phyloP scores from a whole-genome alignment of 2,113 vertebrate genomes.

The Diphyllodes magnificus region DNA sequence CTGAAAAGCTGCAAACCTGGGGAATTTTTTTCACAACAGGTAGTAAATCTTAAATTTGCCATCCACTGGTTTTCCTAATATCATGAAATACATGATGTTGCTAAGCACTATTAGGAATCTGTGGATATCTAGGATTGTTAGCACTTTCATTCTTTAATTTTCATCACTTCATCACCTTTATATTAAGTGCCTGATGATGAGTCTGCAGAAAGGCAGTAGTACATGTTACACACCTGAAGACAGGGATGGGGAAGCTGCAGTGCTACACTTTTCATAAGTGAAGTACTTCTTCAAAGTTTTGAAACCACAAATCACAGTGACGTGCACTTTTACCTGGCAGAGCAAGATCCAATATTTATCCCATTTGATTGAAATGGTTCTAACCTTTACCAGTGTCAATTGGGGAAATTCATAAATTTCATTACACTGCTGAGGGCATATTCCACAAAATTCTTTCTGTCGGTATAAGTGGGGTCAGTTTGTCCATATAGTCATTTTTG shows the following conservation, averaged over 20 bases:
- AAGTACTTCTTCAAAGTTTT: background rate
- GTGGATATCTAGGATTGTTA: background rate
- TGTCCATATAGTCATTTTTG: fast-evolving
- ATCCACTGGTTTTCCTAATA: background rate
- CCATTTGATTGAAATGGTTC: background rate
- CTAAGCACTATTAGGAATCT: background rate
- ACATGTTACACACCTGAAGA: background rate
- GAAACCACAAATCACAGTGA: background rate
- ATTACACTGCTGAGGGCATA: background rate
- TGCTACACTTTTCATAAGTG: background rate
- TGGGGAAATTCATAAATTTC: background rate
- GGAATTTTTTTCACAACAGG: background rate
- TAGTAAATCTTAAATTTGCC: background rate
- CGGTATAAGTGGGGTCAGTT: background rate
- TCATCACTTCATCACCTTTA: background rate
- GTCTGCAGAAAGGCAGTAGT: background rate
- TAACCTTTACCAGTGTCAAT: background rate
- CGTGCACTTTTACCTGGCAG: fast-evolving
- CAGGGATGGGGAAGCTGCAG: background rate
- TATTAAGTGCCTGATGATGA: background rate
- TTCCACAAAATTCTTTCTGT: background rate
- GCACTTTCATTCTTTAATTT: background rate
- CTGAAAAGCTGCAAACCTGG: background rate
- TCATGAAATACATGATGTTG: background rate
- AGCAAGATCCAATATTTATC: background rate